Evolutionary conservation across 1,140 invertebrate genomes (phyloP).

Genomic region (Leptopilina clavipes): DNA sequence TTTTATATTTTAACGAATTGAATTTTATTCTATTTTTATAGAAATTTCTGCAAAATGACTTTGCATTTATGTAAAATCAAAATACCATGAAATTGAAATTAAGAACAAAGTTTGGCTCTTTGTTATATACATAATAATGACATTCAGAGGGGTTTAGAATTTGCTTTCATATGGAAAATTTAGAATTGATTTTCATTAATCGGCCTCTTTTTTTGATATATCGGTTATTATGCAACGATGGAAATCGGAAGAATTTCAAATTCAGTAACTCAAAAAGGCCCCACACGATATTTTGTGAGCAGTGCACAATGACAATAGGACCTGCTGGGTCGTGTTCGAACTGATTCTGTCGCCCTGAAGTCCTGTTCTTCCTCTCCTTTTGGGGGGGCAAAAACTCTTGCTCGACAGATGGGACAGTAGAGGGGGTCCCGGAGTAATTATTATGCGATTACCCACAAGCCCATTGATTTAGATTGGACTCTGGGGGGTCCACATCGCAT

Average conservation of each 20-base stretch:
- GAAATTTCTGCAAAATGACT: no score
- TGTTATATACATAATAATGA: not conserved
- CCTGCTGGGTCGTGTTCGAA: slow-evolving; percentile 67
- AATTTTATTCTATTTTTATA: no score
- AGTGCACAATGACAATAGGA: slow-evolving; percentile 67
- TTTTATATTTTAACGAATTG: no score
- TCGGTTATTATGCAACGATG: slow-evolving; percentile 48
- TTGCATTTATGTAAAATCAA: no score
- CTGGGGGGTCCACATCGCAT: slow-evolving; percentile 54
- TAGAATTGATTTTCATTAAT: slow-evolving; percentile 35
- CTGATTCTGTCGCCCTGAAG: slow-evolving; percentile 52
- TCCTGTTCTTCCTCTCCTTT: slow-evolving; percentile 52
- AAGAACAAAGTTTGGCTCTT: not conserved
- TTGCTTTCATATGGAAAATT: not conserved
- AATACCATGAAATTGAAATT: not conserved
- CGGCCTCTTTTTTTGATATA: slow-evolving; percentile 51
- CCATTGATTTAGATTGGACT: slow-evolving; percentile 74
- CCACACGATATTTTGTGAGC: slow-evolving; percentile 53
- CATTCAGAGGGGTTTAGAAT: not conserved
- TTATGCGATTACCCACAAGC: slow-evolving; percentile 75
- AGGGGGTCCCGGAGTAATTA: slow-evolving; percentile 72
- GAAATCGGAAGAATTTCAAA: slow-evolving; percentile 52
- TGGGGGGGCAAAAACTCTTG: slow-evolving; percentile 59
- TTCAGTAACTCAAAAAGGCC: slow-evolving; percentile 49
- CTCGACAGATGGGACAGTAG: slow-evolving; percentile 70